A percentile compares a stretch with the other conserved stretches of the same genome.
Conservation (phyloP, 1,140 invertebrate genomes). For the Zaprionus capensis region DNA sequence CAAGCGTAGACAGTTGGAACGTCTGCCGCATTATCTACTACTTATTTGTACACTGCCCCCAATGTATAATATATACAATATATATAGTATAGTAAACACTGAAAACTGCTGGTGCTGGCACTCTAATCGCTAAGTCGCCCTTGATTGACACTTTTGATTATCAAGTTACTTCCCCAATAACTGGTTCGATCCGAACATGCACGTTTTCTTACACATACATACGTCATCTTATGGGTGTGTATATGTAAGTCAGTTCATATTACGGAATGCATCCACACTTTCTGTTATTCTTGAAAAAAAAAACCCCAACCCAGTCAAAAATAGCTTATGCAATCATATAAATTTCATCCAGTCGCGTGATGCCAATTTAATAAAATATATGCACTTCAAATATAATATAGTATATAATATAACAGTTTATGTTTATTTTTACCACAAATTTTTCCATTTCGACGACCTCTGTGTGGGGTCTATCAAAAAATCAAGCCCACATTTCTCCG, state of each 20-base stretch:
- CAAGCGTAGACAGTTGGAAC: neutral
- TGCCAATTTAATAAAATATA: neutral
- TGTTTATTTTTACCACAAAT: conserved; percentile 7
- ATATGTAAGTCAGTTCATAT: neutral
- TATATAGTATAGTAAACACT: neutral
- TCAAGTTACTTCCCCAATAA: conserved; percentile 20
- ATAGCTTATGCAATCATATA: neutral
- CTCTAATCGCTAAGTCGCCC: conserved; percentile 19
- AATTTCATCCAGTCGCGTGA: neutral
- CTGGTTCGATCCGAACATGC: conserved; percentile 17
- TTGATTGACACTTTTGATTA: conserved; percentile 30
- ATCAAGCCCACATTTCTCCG: conserved; percentile 28
- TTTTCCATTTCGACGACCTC: conserved; percentile 22
- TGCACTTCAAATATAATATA: neutral
- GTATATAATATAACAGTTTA: neutral
- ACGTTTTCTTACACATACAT: neutral
- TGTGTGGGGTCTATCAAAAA: neutral
- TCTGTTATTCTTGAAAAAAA: neutral
- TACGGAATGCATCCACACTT: neutral
- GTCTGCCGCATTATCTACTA: neutral
- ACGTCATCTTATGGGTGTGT: neutral
- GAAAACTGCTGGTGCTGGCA: neutral
- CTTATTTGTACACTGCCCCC: conserved; percentile 1
- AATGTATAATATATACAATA: neutral
- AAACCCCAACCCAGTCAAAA: neutral